phyloP scores from a whole-genome alignment of 2,797 vertebrate genomes.

The Enoplosus armatus region DNA sequence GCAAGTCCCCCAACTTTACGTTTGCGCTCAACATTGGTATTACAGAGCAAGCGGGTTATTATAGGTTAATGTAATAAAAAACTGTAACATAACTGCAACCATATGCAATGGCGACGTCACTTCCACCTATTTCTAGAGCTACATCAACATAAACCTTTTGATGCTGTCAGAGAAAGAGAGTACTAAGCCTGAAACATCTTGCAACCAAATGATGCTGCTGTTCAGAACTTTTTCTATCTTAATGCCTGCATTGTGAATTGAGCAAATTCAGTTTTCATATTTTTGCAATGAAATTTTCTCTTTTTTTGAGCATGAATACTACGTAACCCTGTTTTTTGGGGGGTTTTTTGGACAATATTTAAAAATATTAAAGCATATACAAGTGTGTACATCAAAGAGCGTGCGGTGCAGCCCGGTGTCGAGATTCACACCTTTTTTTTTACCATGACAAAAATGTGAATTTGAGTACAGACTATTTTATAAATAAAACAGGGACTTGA shows the following conservation, averaged over 20 bases:
- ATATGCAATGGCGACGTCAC: background rate
- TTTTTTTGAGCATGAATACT: background rate
- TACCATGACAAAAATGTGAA: background rate
- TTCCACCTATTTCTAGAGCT: background rate
- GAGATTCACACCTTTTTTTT: background rate
- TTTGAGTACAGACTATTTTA: background rate
- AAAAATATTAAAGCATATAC: background rate
- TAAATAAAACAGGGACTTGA: background rate
- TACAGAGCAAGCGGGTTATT: background rate
- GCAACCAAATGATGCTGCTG: background rate
- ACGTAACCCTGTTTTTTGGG: too few relatives aligned
- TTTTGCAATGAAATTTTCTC: background rate
- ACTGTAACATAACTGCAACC: background rate
- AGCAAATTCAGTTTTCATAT: background rate
- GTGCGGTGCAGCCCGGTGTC: too few relatives aligned
- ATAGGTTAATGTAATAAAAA: background rate
- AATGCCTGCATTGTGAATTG: background rate
- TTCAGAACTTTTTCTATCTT: background rate
- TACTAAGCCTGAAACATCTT: constrained; percentile 1
- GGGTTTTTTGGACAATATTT: background rate
- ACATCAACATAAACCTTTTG: background rate
- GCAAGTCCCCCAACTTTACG: too few relatives aligned
- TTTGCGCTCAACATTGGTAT: background rate
- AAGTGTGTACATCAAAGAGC: too few relatives aligned
- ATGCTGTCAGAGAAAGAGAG: background rate